These are phyloP conservation scores for Gonioctena quinquepunctata DNA, from an alignment of 1,140 invertebrate species.

Conservation along the genomic window DNA sequence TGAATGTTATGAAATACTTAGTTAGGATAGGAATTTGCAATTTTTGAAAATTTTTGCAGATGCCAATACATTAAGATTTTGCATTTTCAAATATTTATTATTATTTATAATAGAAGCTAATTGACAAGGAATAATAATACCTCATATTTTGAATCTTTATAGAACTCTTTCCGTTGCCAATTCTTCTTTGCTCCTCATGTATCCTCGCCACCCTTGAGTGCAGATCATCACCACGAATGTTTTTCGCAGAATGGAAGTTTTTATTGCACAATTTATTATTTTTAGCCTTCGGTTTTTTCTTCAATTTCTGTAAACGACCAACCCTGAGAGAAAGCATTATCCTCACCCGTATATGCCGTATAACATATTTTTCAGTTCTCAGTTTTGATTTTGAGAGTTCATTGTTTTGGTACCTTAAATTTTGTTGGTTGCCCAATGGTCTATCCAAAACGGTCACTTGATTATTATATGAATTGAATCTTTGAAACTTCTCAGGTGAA, in stretches of 20 bases:
- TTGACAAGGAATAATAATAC: conserved; percentile 27
- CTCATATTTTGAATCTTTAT: conserved; percentile 54
- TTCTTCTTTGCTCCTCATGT: conserved; percentile 49
- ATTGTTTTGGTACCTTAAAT: conserved; percentile 1
- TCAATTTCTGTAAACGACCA: conserved; percentile 35
- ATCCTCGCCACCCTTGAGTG: conserved; percentile 28
- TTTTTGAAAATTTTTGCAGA: background rate
- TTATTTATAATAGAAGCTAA: too few relatives aligned
- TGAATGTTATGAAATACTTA: background rate
- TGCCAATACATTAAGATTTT: background rate
- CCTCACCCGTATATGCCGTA: conserved; percentile 50
- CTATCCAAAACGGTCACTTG: background rate
- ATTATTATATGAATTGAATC: background rate
- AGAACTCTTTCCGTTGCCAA: conserved; percentile 49
- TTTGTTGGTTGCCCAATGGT: background rate
- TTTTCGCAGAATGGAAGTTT: background rate
- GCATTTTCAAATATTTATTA: too few relatives aligned
- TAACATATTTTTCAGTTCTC: conserved; percentile 50
- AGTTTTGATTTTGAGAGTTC: conserved; percentile 32
- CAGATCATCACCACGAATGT: conserved; percentile 9
- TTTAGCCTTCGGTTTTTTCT: conserved; percentile 12
- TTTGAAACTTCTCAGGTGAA: conserved; percentile 21
- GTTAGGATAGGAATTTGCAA: background rate
- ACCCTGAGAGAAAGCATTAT: conserved; percentile 51
- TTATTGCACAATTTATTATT: conserved; percentile 1